Conservation (phyloP, 2,797 vertebrate species). For the Macropodus opercularis region DNA sequence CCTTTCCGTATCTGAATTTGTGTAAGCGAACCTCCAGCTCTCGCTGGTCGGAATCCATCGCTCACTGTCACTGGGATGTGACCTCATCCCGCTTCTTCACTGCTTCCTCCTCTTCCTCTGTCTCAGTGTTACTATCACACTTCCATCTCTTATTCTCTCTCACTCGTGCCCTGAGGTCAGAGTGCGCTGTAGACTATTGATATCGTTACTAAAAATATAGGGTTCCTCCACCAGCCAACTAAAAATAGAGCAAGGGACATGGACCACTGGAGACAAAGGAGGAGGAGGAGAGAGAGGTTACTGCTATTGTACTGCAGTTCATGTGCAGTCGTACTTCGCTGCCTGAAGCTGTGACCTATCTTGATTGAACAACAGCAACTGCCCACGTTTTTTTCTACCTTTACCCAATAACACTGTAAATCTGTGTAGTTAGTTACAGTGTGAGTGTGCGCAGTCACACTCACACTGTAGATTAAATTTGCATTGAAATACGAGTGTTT, state of each 20-base stretch:
- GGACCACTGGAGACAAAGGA: constrained; percentile 67
- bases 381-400: constrained; percentile 1
- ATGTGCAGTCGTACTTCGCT: constrained; percentile 8
- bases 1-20: constrained; percentile 37
- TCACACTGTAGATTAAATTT: no score
- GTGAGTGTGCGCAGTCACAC: no score
- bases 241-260: constrained; percentile 77
- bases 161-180: constrained; percentile 67
- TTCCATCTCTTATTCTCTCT: constrained; percentile 2
- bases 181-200: constrained; percentile 73
- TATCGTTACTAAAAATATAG: constrained; percentile 79
- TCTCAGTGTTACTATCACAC: constrained; percentile 23
- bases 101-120: constrained; percentile 38
- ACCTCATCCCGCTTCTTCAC: constrained; percentile 43
- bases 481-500: no score
- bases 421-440: not conserved
- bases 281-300: constrained; percentile 31
- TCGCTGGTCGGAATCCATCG: constrained; percentile 41
- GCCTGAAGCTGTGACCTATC: not conserved
- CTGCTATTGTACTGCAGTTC: constrained; percentile 8
- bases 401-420: not conserved
- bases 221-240: constrained; percentile 72
- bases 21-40: constrained; percentile 37
- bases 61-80: constrained; percentile 53
- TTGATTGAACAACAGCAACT: constrained; percentile 5